A percentile compares a stretch with the other conserved stretches of the same genome.
These are phyloP conservation scores for Hemithea aestivaria DNA, from an alignment of 2,888 invertebrate species.

Conservation along the genomic window DNA sequence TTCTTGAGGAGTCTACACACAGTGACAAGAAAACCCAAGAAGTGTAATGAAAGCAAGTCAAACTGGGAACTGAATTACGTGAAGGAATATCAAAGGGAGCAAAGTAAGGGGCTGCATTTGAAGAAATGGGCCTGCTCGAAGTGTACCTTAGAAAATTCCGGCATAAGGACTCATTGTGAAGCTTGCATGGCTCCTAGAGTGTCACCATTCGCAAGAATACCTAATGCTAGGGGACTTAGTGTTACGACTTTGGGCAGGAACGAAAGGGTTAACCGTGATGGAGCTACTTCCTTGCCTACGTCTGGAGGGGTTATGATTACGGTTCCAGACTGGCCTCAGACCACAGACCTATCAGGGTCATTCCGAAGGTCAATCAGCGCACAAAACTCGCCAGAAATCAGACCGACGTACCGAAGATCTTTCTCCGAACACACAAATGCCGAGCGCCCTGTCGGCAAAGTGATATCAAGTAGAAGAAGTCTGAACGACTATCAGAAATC, in stretches of 20 bases:
- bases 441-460: conserved; percentile 64
- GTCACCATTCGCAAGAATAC: conserved; percentile 54
- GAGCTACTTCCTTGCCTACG: conserved; percentile 63
- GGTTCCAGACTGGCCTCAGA: conserved; percentile 81
- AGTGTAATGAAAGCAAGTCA: conserved; percentile 65
- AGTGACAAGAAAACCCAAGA: conserved; percentile 69
- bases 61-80: conserved; percentile 74
- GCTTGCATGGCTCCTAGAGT: conserved; percentile 85
- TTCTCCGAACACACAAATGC: conserved; percentile 69
- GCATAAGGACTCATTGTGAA: conserved; percentile 83
- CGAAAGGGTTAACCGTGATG: conserved; percentile 58
- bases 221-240: conserved; percentile 64
- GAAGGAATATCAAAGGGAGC: conserved; percentile 68
- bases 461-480: conserved; percentile 69
- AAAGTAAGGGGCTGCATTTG: conserved; percentile 60
- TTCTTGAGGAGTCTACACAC: conserved; percentile 68
- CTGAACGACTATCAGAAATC: conserved; percentile 69
- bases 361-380: conserved; percentile 65
- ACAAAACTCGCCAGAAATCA: conserved; percentile 68
- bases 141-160: conserved; percentile 87
- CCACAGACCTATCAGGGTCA: conserved; percentile 49
- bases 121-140: conserved; percentile 85
- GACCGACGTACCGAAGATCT: conserved; percentile 68
- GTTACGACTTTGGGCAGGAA: conserved; percentile 70
- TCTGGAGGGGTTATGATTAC: conserved; percentile 81